phyloP scores from a whole-genome alignment of 2,888 invertebrate species.

The Troides oblongomaculatus region DNA sequence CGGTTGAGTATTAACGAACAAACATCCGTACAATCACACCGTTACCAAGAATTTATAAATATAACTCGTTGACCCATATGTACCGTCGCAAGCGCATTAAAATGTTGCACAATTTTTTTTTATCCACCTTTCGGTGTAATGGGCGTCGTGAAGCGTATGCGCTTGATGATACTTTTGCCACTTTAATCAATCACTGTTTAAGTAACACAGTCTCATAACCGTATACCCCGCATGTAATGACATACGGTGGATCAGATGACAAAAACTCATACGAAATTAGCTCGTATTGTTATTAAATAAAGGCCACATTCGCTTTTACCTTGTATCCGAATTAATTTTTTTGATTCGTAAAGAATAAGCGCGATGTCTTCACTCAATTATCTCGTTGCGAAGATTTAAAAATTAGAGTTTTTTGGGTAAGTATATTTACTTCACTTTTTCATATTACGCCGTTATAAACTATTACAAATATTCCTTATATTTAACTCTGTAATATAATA shows the following conservation, averaged over 20 bases:
- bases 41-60: constrained; percentile 71
- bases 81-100: constrained; percentile 62
- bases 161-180: constrained; percentile 47
- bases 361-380: constrained; percentile 20
- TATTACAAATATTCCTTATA: not conserved
- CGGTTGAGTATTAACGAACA: constrained; percentile 53
- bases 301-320: constrained; percentile 12
- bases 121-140: constrained; percentile 50
- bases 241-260: constrained; percentile 28
- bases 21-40: constrained; percentile 68
- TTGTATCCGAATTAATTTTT: constrained; percentile 5
- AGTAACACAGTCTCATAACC: constrained; percentile 31
- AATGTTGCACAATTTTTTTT: constrained; percentile 64
- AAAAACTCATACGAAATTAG: constrained; percentile 25
- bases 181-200: constrained; percentile 42
- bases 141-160: constrained; percentile 44
- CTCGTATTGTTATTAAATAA: constrained; percentile 15
- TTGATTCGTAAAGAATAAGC: constrained; percentile 3
- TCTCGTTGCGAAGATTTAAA: constrained; percentile 6
- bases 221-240: constrained; percentile 34
- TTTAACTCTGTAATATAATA: no score
- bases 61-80: constrained; percentile 65
- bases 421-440: not conserved
- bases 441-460: not conserved
- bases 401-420: not conserved